Base-by-base conservation (phyloP, 92 coral and sea anemone species). In the Porites lobata region DNA sequence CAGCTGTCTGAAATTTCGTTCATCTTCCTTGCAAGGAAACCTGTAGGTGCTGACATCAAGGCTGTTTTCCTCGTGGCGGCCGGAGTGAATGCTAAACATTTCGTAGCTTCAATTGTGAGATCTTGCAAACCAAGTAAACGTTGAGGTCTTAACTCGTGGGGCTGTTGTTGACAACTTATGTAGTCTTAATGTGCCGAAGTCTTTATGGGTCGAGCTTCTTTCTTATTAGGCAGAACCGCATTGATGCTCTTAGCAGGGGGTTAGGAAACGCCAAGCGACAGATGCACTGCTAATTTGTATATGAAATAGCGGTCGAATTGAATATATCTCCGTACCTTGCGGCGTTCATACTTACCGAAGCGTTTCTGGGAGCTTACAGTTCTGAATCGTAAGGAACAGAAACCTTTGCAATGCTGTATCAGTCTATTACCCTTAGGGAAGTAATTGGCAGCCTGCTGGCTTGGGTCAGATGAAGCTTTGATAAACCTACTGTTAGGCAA, bases 181-280 rank as follows among this genome's bases (percentile, higher is more conserved):
- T 63, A 9, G 61, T 84, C n/a, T 85, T 76, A 21, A 74, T 80
- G 62, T 53, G 95, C 95, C 92, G 86, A 67, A 61, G 92, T 92
- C 95, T 88, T 77, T 78, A 63, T 47, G 50, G 92, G 79, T 89
- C 89, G 90, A 90, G 88, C 89, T 91, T 86, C 92, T 87, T 90
- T 92, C 88, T 91, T 86, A 86, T 87, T 85, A 83, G 82, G 69
- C 90, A 81, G 84, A 88, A 84, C 86, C 93, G 87, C 94, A 92
- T 92, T 92, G 94, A 94, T 93, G 71, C 65, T 70, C 96, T n/a
- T 84, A 79, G 98, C 91, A 84, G 98, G 98, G 94, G 92, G 98
- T 69, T 91, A 63, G 88, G 78, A 78, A 84, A 82, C 93, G 80
- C 90, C 80, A 89, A 85, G 81, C 73, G 93, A 82, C 98, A 94